Conservation (phyloP, 2,888 invertebrate genomes). For the Andrena dorsata region DNA sequence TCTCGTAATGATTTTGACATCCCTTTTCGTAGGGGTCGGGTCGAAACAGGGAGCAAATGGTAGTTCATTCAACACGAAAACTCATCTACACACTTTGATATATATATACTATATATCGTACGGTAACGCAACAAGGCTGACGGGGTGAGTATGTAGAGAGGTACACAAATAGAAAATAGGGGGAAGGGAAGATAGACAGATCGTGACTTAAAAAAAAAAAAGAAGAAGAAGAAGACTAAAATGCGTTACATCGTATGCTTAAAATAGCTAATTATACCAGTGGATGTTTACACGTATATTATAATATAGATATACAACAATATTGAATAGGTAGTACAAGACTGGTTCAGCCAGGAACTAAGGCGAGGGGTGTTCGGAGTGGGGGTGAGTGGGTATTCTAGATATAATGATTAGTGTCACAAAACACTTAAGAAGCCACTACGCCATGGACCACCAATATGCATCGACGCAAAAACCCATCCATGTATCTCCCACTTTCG, state of each 20-base stretch:
- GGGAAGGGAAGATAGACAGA: conserved; percentile 56
- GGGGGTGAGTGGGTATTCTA: conserved; percentile 64
- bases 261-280: conserved; percentile 60
- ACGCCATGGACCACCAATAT: conserved; percentile 78
- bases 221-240: conserved; percentile 19
- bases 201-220: conserved; percentile 33
- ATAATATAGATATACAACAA: conserved; percentile 62
- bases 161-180: conserved; percentile 61
- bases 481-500: conserved; percentile 44
- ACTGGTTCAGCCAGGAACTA: conserved; percentile 63
- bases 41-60: conserved; percentile 75
- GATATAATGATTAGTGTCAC: conserved; percentile 64
- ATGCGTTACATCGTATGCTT: conserved; percentile 39
- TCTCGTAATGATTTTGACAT: conserved; percentile 77
- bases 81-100: conserved; percentile 81
- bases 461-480: conserved; percentile 68
- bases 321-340: conserved; percentile 62
- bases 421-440: conserved; percentile 79
- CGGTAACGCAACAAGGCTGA: conserved; percentile 53
- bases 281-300: conserved; percentile 64
- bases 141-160: conserved; percentile 60
- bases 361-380: not conserved
- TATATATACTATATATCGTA: conserved; percentile 53
- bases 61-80: conserved; percentile 82
- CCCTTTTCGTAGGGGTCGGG: conserved; percentile 84